These are phyloP conservation scores for Arctocebus calabarensis DNA, from an alignment of 2,797 vertebrate species.

Conservation along the genomic window DNA sequence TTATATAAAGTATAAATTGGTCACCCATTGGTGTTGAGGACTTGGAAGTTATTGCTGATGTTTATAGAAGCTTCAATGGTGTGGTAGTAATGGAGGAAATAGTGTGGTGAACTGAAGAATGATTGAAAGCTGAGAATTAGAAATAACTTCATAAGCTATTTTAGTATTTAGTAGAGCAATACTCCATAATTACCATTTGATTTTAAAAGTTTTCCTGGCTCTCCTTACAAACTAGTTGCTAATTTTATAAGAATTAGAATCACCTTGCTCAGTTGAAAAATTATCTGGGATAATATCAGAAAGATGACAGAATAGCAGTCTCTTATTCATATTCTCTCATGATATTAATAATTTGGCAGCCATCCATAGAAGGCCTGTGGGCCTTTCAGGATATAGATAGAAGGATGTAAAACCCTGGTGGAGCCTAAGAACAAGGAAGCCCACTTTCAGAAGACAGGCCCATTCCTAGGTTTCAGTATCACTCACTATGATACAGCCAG, in stretches of 20 bases:
- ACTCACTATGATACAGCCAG: neutral
- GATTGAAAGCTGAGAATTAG: neutral
- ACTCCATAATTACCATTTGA: neutral
- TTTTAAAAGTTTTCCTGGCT: neutral
- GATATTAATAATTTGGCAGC: neutral
- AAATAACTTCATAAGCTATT: neutral
- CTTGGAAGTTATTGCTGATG: neutral
- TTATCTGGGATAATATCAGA: neutral
- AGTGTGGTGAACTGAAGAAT: neutral
- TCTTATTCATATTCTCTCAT: neutral
- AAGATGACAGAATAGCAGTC: neutral
- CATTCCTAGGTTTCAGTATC: neutral
- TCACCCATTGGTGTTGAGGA: neutral
- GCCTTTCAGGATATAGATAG: neutral
- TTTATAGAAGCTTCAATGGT: neutral
- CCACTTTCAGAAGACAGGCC: neutral
- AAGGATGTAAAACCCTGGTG: neutral
- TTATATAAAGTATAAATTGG: neutral
- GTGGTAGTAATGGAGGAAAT: neutral
- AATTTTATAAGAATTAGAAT: neutral
- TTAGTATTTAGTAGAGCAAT: neutral
- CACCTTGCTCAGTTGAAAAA: neutral
- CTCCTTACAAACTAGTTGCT: neutral
- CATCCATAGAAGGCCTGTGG: neutral
- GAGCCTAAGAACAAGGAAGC: neutral